These are phyloP conservation scores for Lithophane semibrunnea DNA, from an alignment of 2,888 invertebrate species.

Conservation along the genomic window DNA sequence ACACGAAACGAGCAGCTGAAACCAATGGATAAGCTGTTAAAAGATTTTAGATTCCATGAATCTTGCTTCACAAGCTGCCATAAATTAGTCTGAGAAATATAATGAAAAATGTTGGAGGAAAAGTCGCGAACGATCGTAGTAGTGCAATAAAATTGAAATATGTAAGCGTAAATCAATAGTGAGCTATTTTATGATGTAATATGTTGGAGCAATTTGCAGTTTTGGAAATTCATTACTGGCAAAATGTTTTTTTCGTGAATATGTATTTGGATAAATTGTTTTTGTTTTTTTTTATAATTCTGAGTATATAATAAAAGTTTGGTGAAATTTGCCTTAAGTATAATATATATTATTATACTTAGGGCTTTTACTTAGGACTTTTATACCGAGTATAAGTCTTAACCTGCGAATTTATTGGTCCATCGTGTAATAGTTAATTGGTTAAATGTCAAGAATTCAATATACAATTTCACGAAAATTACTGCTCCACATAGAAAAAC, in stretches of 20 bases:
- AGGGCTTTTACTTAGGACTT: too few species aligned
- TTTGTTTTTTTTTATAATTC: background rate
- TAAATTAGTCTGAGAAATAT: conserved; percentile 54
- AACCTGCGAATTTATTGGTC: background rate
- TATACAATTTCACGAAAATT: too few species aligned
- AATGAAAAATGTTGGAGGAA: conserved; percentile 53
- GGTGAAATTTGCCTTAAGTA: too few species aligned
- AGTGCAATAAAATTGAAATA: conserved; percentile 71
- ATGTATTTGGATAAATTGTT: conserved; percentile 1
- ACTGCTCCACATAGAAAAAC: background rate
- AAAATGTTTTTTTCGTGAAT: conserved; percentile 9
- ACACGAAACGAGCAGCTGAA: background rate
- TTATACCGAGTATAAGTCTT: too few species aligned
- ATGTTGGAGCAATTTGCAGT: conserved; percentile 33
- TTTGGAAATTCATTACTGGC: conserved; percentile 31
- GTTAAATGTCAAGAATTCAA: background rate
- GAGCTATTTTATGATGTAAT: conserved; percentile 59
- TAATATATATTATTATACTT: too few species aligned
- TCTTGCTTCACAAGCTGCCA: conserved; percentile 40
- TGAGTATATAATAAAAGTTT: too few species aligned
- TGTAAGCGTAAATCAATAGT: conserved; percentile 67
- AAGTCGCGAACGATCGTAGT: conserved; percentile 44
- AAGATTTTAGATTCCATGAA: conserved; percentile 17
- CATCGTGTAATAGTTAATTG: too few species aligned
- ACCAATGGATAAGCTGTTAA: background rate